These are phyloP conservation scores for Mus minutoides DNA, from an alignment of 2,797 vertebrate genomes.

Conservation along the genomic window DNA sequence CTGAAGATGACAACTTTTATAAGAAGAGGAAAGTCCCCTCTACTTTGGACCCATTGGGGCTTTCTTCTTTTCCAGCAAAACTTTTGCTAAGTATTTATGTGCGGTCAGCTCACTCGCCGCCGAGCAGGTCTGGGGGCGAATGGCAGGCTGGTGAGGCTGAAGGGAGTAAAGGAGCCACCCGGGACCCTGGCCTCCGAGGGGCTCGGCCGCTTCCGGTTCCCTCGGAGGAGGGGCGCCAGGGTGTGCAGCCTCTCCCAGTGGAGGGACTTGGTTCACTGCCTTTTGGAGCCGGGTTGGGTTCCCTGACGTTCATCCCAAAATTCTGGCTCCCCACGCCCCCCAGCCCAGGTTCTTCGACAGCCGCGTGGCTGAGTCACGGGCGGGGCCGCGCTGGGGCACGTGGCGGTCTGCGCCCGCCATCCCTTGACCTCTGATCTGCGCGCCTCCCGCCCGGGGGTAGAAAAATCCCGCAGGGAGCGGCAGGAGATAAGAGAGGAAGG, in stretches of 20 bases:
- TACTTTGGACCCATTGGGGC: not conserved
- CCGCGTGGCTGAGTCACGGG: slow-evolving; percentile 72
- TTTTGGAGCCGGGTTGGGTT: not conserved
- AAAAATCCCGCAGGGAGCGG: slow-evolving; percentile 53
- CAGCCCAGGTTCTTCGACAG: slow-evolving; percentile 64
- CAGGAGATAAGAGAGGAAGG: not conserved
- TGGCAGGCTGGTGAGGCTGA: not conserved
- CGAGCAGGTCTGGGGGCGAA: not conserved
- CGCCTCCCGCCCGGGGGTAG: slow-evolving; percentile 31
- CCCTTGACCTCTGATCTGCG: slow-evolving; percentile 58
- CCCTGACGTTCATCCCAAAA: not conserved
- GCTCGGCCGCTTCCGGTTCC: slow-evolving; percentile 69
- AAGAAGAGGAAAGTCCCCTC: slow-evolving; percentile 35
- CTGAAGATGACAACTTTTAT: slow-evolving; percentile 52
- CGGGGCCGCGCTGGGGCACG: slow-evolving; percentile 59
- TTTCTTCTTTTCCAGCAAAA: slow-evolving; percentile 1
- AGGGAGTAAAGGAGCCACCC: not conserved
- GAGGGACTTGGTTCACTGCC: not conserved
- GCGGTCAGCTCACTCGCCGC: not conserved
- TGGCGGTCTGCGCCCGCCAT: slow-evolving; percentile 63
- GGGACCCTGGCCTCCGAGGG: not conserved
- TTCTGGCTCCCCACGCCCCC: slow-evolving; percentile 6
- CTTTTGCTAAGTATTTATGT: not conserved
- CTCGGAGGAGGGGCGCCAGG: not conserved
- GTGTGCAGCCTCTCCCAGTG: not conserved